Evolutionary conservation across 2,113 vertebrate species (phyloP), one percentile per base, ranked within the genome.

Genomic region (Indicator indicator): DNA sequence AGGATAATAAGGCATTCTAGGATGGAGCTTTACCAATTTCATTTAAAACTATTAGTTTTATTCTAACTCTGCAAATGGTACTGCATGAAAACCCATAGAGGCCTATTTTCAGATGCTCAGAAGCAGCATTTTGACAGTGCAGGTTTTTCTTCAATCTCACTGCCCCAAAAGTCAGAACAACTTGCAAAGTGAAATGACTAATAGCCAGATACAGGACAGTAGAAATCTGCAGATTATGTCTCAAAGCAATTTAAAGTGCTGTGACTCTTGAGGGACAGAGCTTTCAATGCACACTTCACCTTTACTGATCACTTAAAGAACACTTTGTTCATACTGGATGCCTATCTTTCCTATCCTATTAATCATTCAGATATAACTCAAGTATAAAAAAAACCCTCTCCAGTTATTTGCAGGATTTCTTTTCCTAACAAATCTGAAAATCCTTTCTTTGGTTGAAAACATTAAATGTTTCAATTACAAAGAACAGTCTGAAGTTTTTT

Each of bases 161-260:
- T 86, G 44, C 36, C n/a, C 42, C 38, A 4, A 52, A 80, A 71
- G 1, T 11, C 78, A 93, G 89, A 95, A 86, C 50, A 90, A 89
- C 16, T 86, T 77, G 65, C 75, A 72, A 91, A 86, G 74, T 32
- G 83, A 54, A 54, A 20, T 48, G n/a, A 72, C 28, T 46, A 50
- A 75, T 2, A 44, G 78, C 32, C 78, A 89, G 21, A 72, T 28
- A 68, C 0, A 82, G 78, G 87, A 68, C 74, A 88, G 54, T 19
- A 84, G 83, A 90, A 95, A 83, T 88, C 83, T 92, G 91, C 89
- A 94, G 87, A 92, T 77, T 60, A 86, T 78, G 54, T 42, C 67
- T 26, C 28, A 54, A 71, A 42, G n/a, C 71, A 89, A 63, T 0
- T 1, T 9, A 16, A 84, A 52, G 21, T 44, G 17, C 5, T 76